These are phyloP conservation scores for Buathra laborator DNA, from an alignment of 2,888 invertebrate genomes.

Conservation along the genomic window DNA sequence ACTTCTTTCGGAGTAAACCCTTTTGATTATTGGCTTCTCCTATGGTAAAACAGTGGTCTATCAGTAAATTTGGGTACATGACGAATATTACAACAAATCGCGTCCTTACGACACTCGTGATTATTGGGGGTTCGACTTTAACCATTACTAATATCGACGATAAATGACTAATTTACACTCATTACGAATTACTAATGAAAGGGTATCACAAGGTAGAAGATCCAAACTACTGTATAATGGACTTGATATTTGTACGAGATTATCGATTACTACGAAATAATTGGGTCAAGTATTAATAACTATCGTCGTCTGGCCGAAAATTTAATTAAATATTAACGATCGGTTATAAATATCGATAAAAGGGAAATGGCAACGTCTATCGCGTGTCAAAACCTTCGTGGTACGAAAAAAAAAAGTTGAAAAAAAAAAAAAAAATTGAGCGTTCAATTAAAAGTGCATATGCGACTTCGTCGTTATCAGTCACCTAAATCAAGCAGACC, in stretches of 20 bases:
- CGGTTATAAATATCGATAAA: slow-evolving; percentile 1
- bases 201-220: no score
- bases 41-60: no score
- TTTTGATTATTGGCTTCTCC: no score
- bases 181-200: no score
- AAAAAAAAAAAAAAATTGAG: slow-evolving; percentile 7
- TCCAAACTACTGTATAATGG: neutral
- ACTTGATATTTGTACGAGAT: slow-evolving; percentile 40
- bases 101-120: no score
- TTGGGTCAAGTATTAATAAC: slow-evolving; percentile 61
- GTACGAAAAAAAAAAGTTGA: neutral
- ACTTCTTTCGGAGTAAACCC: no score
- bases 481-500: slow-evolving; percentile 37
- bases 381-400: no score
- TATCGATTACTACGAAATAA: slow-evolving; percentile 56
- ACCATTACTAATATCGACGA: no score
- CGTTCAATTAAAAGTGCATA: slow-evolving; percentile 20
- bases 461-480: slow-evolving; percentile 38
- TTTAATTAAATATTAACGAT: slow-evolving; percentile 46
- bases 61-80: no score
- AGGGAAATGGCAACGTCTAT: neutral
- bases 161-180: no score
- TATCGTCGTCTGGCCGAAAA: slow-evolving; percentile 19
- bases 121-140: no score
- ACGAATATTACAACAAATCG: no score